These are phyloP conservation scores for Antheraea assamensis DNA, from an alignment of 2,888 invertebrate species.

Conservation along the genomic window DNA sequence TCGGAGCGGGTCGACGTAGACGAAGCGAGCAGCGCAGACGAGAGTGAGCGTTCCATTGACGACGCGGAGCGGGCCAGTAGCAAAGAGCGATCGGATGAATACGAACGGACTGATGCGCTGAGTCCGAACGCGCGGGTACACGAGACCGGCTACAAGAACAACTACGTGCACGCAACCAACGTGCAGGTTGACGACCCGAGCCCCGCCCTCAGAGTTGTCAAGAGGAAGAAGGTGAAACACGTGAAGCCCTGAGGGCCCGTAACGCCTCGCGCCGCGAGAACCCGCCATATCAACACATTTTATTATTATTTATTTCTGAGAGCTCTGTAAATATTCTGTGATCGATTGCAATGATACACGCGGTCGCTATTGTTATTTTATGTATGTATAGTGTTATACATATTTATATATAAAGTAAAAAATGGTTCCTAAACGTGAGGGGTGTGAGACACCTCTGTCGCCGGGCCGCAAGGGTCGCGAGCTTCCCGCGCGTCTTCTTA, in stretches of 20 bases:
- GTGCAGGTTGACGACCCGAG: slow-evolving; percentile 55
- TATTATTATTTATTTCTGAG: slow-evolving; percentile 65
- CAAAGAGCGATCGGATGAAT: slow-evolving; percentile 39
- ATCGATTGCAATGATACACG: slow-evolving; percentile 18
- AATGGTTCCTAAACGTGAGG: not conserved
- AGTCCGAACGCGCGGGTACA: slow-evolving; percentile 63
- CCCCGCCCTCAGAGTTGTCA: slow-evolving; percentile 31
- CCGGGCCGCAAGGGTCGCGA: not conserved
- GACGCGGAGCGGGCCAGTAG: slow-evolving; percentile 44
- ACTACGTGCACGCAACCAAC: slow-evolving; percentile 63
- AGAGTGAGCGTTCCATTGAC: slow-evolving; percentile 44
- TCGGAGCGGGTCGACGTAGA: slow-evolving; percentile 35
- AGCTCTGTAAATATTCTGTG: slow-evolving; percentile 25
- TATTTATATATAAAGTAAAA: slow-evolving; percentile 12
- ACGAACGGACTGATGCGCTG: slow-evolving; percentile 47
- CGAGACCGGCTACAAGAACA: slow-evolving; percentile 63
- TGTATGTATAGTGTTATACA: slow-evolving; percentile 12
- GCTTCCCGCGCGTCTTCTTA: slow-evolving; percentile 43
- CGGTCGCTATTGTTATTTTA: slow-evolving; percentile 10
- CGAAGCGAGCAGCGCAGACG: slow-evolving; percentile 39
- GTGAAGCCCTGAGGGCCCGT: slow-evolving; percentile 33
- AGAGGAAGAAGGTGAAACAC: slow-evolving; percentile 39
- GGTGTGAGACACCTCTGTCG: not conserved
- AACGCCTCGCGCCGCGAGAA: slow-evolving; percentile 36
- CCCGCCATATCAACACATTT: slow-evolving; percentile 61